These are phyloP conservation scores for Selene dorsalis DNA, from an alignment of 2,797 vertebrate species.

Conservation along the genomic window DNA sequence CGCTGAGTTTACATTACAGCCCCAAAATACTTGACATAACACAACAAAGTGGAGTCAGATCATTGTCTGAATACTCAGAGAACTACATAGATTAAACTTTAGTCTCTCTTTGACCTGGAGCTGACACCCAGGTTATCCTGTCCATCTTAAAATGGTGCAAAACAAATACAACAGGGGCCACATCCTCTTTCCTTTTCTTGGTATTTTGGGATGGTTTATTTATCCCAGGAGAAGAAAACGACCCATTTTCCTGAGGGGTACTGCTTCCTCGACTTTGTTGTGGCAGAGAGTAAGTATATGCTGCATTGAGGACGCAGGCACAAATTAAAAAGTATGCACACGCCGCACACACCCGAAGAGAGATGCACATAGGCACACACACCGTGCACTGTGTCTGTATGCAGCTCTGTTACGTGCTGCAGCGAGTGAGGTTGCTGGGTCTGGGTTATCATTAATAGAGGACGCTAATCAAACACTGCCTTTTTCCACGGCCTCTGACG, in stretches of 20 bases:
- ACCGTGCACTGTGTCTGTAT: neutral
- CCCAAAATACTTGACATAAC: constrained; percentile 40
- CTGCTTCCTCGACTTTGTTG: constrained; percentile 78
- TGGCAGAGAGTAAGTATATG: constrained; percentile 57
- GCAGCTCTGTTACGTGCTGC: constrained; percentile 12
- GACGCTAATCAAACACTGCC: constrained; percentile 39
- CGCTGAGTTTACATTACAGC: constrained; percentile 45
- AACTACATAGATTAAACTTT: constrained; percentile 7
- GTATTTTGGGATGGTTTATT: constrained; percentile 83
- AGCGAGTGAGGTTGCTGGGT: constrained; percentile 20
- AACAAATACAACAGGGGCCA: constrained; percentile 71
- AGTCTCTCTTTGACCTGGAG: constrained; percentile 57
- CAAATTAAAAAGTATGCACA: constrained; percentile 22
- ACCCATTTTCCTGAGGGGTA: constrained; percentile 73
- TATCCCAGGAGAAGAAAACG: constrained; percentile 73
- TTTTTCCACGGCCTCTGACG: constrained; percentile 32
- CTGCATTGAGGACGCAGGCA: constrained; percentile 27
- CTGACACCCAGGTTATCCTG: constrained; percentile 64
- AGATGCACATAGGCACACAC: neutral
- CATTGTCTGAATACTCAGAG: constrained; percentile 8
- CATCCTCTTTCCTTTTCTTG: constrained; percentile 79
- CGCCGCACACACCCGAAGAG: constrained; percentile 11
- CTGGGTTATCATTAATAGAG: constrained; percentile 58
- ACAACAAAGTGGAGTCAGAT: neutral
- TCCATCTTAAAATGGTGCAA: constrained; percentile 66